Conservation (phyloP, 2,113 vertebrate species). For the Ia io region DNA sequence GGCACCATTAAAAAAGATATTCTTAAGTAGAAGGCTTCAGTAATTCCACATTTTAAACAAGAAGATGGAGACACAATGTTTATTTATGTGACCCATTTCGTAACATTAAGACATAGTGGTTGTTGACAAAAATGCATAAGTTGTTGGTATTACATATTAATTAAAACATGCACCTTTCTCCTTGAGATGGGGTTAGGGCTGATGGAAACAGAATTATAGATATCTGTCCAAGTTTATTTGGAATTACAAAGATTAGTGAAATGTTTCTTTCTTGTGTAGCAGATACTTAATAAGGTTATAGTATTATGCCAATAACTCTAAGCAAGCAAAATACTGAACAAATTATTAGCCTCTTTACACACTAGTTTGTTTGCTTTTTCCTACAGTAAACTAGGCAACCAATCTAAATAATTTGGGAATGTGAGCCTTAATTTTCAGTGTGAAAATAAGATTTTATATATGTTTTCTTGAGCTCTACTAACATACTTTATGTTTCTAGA, state of each 20-base stretch:
- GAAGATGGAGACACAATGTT: neutral
- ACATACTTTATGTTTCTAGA: constrained; percentile 35
- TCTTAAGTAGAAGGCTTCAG: constrained; percentile 12
- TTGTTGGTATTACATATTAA: neutral
- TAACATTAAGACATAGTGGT: neutral
- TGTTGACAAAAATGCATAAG: neutral
- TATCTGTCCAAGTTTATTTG: neutral
- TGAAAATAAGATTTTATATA: constrained; percentile 3
- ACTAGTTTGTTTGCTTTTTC: constrained; percentile 26
- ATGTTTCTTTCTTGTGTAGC: constrained; percentile 5
- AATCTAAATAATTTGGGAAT: neutral
- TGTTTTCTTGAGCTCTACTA: neutral
- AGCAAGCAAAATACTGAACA: constrained; percentile 31
- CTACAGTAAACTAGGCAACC: neutral
- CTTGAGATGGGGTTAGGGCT: neutral
- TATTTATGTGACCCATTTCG: constrained; percentile 28
- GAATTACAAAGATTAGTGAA: constrained; percentile 28
- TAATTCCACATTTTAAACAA: constrained; percentile 38
- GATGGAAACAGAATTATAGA: neutral
- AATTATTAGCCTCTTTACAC: neutral
- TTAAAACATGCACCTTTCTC: neutral
- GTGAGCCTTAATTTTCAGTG: constrained; percentile 29
- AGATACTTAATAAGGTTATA: constrained; percentile 34
- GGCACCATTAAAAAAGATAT: neutral
- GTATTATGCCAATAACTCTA: neutral